Conservation (phyloP, 2,888 invertebrate species). For the Dryobota labecula region DNA sequence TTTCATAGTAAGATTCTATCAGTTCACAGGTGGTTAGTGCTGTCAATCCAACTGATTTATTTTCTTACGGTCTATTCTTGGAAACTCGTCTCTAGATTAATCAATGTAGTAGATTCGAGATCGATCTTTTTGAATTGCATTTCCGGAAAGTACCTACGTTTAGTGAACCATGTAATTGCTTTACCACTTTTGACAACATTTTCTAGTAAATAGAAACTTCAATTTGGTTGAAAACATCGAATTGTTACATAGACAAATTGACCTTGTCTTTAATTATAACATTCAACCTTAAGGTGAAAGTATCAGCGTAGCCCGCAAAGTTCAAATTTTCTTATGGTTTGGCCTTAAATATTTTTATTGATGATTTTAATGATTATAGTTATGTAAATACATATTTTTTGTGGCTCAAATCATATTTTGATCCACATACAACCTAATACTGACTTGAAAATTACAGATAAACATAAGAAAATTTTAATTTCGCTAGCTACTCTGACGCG, state of each 20-base stretch:
- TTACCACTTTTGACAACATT: no score
- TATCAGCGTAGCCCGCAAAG: no score
- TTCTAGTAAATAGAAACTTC: background rate
- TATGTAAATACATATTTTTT: no score
- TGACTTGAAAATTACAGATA: no score
- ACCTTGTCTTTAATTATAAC: background rate
- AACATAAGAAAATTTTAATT: no score
- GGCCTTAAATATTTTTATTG: no score
- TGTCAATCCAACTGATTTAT: conserved; percentile 59
- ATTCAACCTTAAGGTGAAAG: no score
- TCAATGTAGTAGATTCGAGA: background rate
- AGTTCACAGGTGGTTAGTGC: conserved; percentile 52
- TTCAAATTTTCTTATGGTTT: no score
- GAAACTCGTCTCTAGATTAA: conserved; percentile 15
- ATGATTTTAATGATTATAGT: no score
- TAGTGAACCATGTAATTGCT: background rate
- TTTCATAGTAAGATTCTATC: conserved; percentile 55
- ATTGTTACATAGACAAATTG: background rate
- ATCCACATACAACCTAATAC: no score
- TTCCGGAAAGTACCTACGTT: background rate
- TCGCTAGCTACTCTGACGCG: no score
- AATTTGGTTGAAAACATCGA: background rate
- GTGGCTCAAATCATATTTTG: no score
- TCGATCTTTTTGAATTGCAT: background rate
- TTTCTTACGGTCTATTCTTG: conserved; percentile 19